These are phyloP conservation scores for Thymallus thymallus DNA, from an alignment of 2,113 vertebrate species.

Conservation along the genomic window DNA sequence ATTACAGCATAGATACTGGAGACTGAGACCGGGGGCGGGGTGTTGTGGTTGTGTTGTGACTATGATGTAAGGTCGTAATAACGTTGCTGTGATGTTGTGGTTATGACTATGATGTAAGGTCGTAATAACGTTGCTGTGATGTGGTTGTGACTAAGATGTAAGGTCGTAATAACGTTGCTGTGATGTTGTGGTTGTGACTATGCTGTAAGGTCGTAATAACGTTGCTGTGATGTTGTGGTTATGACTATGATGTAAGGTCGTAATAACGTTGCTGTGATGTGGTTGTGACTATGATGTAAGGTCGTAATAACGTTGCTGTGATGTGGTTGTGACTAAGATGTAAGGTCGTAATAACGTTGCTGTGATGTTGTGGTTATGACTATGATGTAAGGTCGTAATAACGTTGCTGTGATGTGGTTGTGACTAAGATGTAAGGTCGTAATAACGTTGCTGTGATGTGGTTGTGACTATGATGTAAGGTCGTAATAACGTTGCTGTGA, in stretches of 20 bases:
- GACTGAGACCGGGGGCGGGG: too few relatives aligned
- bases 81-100: constrained; percentile 59
- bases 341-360: background rate
- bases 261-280: background rate
- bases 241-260: background rate
- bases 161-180: background rate
- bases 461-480: background rate
- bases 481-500: background rate
- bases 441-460: background rate
- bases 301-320: background rate
- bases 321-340: background rate
- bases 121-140: background rate
- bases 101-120: background rate
- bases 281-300: background rate
- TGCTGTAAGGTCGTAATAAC: constrained; percentile 39
- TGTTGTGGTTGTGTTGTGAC: background rate
- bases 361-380: constrained; percentile 57
- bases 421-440: background rate
- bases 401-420: background rate
- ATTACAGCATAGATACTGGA: too few relatives aligned
- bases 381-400: background rate
- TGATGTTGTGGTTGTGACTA: constrained; percentile 46
- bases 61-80: too few relatives aligned
- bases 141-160: background rate
- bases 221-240: background rate